These are phyloP conservation scores for Ophioninae sp. DNA, from an alignment of 2,888 invertebrate genomes.

Conservation along the genomic window DNA sequence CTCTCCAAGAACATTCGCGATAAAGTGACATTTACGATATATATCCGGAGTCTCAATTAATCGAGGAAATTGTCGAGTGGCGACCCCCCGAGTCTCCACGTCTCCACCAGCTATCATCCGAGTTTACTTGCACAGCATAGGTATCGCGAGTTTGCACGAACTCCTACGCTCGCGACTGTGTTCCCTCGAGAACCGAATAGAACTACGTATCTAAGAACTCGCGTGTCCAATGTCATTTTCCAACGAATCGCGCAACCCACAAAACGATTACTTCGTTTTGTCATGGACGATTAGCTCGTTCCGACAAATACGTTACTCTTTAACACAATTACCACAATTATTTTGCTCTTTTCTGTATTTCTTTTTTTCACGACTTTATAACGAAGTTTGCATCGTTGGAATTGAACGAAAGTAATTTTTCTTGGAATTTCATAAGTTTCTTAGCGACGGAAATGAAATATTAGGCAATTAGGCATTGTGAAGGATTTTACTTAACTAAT, in stretches of 20 bases:
- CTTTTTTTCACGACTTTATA: neutral
- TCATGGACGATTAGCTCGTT: neutral
- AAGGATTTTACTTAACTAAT: too few relatives aligned
- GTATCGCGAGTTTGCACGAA: conserved; percentile 38
- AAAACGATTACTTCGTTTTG: neutral
- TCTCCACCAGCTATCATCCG: conserved; percentile 15
- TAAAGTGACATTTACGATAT: conserved; percentile 22
- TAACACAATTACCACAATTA: neutral
- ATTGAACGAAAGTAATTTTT: too few relatives aligned
- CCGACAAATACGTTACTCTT: neutral
- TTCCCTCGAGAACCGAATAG: conserved; percentile 2
- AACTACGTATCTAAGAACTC: neutral
- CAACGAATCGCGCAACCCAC: neutral
- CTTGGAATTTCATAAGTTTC: too few relatives aligned
- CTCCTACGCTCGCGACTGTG: conserved; percentile 16
- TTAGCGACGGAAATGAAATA: too few relatives aligned
- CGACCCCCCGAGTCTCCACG: conserved; percentile 38
- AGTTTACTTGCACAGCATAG: conserved; percentile 6
- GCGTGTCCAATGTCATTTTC: neutral
- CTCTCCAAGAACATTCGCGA: conserved; percentile 20
- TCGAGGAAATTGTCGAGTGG: conserved; percentile 63
- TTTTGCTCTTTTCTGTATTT: neutral
- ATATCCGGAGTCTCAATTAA: conserved; percentile 60
- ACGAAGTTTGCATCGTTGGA: too few relatives aligned
- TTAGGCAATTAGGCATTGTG: too few relatives aligned